These are phyloP conservation scores for Ptychochromis oligacanthus DNA, from an alignment of 2,113 vertebrate genomes.

Conservation along the genomic window DNA sequence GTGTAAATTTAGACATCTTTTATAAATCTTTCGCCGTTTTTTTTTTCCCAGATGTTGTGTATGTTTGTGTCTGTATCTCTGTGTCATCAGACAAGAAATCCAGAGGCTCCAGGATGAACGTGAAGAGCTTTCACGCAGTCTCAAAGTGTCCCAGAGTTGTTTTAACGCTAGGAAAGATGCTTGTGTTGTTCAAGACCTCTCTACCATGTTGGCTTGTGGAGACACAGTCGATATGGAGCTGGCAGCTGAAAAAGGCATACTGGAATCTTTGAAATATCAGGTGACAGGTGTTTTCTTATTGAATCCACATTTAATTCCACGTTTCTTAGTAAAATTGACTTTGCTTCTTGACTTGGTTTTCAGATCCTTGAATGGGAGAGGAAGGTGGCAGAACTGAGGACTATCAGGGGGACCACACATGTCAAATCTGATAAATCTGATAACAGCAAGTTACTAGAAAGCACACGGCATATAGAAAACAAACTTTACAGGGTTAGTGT, in stretches of 20 bases:
- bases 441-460: neutral
- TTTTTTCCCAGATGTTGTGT: neutral
- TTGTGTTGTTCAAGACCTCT: slow-evolving; percentile 1
- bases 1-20: neutral
- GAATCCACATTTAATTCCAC: neutral
- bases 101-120: slow-evolving; percentile 31
- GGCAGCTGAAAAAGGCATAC: neutral
- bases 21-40: neutral
- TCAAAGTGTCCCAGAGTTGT: neutral
- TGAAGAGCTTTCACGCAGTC: neutral
- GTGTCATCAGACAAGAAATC: slow-evolving; percentile 20
- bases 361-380: slow-evolving; percentile 43
- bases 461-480: neutral
- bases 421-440: slow-evolving; percentile 1
- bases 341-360: neutral
- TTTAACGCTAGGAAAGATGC: slow-evolving; percentile 1
- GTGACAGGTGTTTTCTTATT: neutral
- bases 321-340: neutral
- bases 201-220: neutral
- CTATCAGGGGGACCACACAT: neutral
- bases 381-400: slow-evolving; percentile 6
- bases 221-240: slow-evolving; percentile 16
- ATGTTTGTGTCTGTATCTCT: neutral
- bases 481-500: slow-evolving; percentile 31
- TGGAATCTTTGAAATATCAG: slow-evolving; percentile 17